Base-by-base conservation (phyloP, 2,797 vertebrate species). In the Antennarius maculatus region DNA sequence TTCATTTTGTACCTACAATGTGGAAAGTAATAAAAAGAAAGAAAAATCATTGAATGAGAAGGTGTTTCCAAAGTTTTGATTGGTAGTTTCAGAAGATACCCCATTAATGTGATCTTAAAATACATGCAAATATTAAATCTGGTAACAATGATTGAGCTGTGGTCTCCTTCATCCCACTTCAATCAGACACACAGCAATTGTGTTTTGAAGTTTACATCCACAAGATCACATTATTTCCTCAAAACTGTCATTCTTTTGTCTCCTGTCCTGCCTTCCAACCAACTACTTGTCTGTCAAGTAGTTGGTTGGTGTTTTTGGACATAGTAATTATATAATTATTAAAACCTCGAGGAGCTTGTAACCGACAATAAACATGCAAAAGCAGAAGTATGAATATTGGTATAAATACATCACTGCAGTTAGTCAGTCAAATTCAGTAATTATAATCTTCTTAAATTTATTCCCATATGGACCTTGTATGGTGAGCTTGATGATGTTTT, bases 271-370 rank as follows among this genome's bases (percentile, higher is more conserved):
- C 51, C 14, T 64, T 13, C 3, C 15, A 59, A 14, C 8, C 41
- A 31, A 23, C 28, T 5, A 27, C 11, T n/a, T 41, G 9, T 9
- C 31, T 34, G 31, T 6, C 31, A 34, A 8, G 5, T 1, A 34
- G 31, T 6, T 34, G 2, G 31, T 8, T 34, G 31, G 5, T 34
- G 5, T 34, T 34, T 5, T 54, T 54, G 12, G 54, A 29, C 48
- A 63, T 71, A 70, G 27, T 23, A 23, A 23, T 23, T 23, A 23
- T 23, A 23, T 23, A 23, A 23, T 23, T 23, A 23, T 23, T 37
- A 34, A 34, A 29, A 73, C 69, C 41, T 54, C 23, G 17, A 37
- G 50, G 34, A 3, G n/a, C 27, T 15, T 51, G 6, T 50, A 31
- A 67, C 48, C 53, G 27, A 1, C 49, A 48, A 16, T 23, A 46